Percentiles rank a stretch among this genome's conserved stretches.
phyloP scores from a whole-genome alignment of 2,888 invertebrate genomes.

The Selenia dentaria region DNA sequence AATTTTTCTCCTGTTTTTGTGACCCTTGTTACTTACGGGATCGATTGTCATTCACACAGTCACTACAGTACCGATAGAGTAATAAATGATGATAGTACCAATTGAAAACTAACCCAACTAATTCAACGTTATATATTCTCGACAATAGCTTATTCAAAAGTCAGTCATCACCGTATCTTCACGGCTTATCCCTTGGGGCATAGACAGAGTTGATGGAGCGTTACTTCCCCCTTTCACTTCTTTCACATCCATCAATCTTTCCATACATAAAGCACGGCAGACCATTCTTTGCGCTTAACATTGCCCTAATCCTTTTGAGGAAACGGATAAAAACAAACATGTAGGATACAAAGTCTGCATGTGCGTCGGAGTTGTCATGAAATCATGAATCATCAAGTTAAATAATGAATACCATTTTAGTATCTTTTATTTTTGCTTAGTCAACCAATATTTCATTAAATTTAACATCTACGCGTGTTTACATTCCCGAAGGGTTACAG shows the following conservation, averaged over 20 bases:
- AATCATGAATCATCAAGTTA: too few species aligned
- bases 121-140: conserved; percentile 8
- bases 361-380: too few species aligned
- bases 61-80: too few species aligned
- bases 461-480: too few species aligned
- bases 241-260: conserved; percentile 35
- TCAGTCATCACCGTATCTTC: conserved; percentile 28
- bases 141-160: conserved; percentile 23
- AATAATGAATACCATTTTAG: too few species aligned
- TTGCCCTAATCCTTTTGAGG: conserved; percentile 5
- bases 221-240: conserved; percentile 37
- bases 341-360: too few species aligned
- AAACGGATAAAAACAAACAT: neutral
- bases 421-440: too few species aligned
- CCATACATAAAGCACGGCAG: conserved; percentile 24
- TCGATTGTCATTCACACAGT: too few species aligned
- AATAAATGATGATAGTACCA: neutral
- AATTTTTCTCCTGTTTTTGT: too few species aligned
- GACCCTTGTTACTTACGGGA: too few species aligned
- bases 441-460: too few species aligned
- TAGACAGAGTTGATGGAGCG: conserved; percentile 30
- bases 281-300: conserved; percentile 21
- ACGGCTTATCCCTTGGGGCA: conserved; percentile 28
- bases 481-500: too few species aligned
- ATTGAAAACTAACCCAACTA: neutral